Conservation (phyloP, 1,140 invertebrate genomes). For the Halyomorpha halys region DNA sequence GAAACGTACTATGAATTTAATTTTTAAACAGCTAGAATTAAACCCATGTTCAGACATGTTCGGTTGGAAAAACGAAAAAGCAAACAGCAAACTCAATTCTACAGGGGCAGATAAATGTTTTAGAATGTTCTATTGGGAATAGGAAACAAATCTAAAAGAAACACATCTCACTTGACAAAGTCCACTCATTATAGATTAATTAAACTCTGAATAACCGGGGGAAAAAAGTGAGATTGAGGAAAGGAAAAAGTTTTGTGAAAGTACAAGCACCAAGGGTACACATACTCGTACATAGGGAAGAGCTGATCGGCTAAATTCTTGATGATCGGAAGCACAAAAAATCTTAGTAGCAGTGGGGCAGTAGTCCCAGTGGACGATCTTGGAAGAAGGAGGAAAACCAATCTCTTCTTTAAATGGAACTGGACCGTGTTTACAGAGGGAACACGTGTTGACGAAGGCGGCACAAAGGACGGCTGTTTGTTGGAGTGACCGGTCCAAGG, state of each 20-base stretch:
- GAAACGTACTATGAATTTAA: too few relatives aligned
- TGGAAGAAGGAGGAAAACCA: constrained; percentile 2
- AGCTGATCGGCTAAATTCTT: constrained; percentile 3
- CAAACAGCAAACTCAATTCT: too few relatives aligned
- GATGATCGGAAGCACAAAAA: constrained; percentile 8
- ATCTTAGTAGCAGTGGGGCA: background rate
- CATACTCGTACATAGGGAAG: too few relatives aligned
- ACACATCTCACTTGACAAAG: background rate
- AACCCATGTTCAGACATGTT: too few relatives aligned
- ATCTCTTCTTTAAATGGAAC: constrained; percentile 9
- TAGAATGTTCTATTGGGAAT: too few relatives aligned
- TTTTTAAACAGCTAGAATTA: too few relatives aligned
- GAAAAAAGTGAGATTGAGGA: background rate
- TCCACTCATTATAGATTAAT: constrained; percentile 7
- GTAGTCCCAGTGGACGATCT: background rate
- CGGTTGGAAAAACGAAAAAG: too few relatives aligned
- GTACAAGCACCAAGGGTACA: too few relatives aligned
- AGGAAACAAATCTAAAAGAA: background rate
- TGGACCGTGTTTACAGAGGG: constrained; percentile 4
- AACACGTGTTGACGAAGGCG: constrained; percentile 7
- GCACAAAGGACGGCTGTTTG: background rate
- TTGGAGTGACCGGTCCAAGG: too few relatives aligned
- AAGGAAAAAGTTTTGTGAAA: too few relatives aligned
- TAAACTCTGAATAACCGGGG: background rate
- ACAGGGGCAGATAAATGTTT: too few relatives aligned